phyloP scores from a whole-genome alignment of 2,888 invertebrate species.

The Smittia sp. region DNA sequence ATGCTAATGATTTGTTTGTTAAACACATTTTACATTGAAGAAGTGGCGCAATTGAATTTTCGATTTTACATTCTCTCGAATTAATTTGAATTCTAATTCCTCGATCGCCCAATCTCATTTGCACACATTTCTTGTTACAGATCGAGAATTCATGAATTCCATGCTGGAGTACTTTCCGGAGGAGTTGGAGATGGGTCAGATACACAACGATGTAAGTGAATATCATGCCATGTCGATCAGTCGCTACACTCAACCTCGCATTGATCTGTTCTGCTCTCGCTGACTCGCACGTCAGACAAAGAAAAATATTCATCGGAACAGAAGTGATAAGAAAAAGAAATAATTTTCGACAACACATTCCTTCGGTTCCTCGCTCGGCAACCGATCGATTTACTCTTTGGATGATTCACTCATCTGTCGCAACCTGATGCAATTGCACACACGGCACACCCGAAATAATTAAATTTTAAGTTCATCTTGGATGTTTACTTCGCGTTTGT shows the following conservation, averaged over 20 bases:
- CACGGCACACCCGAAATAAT: neutral
- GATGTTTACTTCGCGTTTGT: neutral
- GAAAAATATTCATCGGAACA: neutral
- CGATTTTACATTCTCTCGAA: neutral
- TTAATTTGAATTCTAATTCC: conserved; percentile 21
- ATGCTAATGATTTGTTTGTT: conserved; percentile 28
- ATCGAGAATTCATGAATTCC: neutral
- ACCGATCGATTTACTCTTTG: too few relatives aligned
- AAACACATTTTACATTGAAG: neutral
- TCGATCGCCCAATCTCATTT: neutral
- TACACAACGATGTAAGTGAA: conserved; percentile 29
- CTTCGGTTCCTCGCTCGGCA: too few relatives aligned
- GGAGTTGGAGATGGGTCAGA: conserved; percentile 1
- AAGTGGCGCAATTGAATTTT: conserved; percentile 4
- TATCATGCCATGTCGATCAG: too few relatives aligned
- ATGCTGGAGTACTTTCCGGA: conserved; percentile 29
- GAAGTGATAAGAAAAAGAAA: neutral
- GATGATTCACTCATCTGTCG: too few relatives aligned
- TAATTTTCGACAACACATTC: neutral
- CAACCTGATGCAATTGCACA: too few relatives aligned
- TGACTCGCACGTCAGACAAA: neutral
- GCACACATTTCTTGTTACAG: neutral
- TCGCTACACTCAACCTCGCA: too few relatives aligned
- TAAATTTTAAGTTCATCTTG: neutral
- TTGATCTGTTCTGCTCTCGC: too few relatives aligned